phyloP scores from a whole-genome alignment of 2,113 vertebrate genomes.

The Trinectes maculatus region DNA sequence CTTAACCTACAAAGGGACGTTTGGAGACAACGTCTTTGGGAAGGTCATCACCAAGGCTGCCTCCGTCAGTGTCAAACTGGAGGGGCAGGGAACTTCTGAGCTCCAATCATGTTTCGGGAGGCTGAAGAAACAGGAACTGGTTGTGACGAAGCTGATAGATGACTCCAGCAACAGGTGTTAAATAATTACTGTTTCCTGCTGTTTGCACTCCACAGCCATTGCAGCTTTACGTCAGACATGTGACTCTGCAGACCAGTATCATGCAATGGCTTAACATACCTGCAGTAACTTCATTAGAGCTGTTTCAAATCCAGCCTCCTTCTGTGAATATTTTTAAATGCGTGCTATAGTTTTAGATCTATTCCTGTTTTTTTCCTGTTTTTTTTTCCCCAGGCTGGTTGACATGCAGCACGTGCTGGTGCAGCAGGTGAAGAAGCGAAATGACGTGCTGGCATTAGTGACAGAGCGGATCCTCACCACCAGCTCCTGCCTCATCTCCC shows the following conservation, averaged over 20 bases:
- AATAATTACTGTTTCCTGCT: neutral
- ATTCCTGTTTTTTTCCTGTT: too few relatives aligned
- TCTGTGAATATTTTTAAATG: neutral
- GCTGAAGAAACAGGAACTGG: constrained; percentile 88
- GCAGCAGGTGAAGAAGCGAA: constrained; percentile 82
- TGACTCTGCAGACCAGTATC: neutral
- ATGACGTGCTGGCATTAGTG: constrained; percentile 85
- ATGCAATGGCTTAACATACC: neutral
- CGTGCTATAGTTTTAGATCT: neutral
- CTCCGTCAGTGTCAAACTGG: constrained; percentile 65
- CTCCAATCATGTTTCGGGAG: constrained; percentile 87
- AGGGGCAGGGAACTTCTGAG: constrained; percentile 77
- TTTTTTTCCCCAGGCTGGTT: constrained; percentile 73
- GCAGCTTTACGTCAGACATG: neutral
- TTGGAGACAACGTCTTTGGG: constrained; percentile 72
- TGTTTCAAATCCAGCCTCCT: too few relatives aligned
- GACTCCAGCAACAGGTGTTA: constrained; percentile 83
- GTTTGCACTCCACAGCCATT: neutral
- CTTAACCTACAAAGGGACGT: constrained; percentile 85
- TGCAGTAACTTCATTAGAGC: too few relatives aligned
- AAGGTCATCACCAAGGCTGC: constrained; percentile 70
- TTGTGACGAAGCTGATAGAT: constrained; percentile 85
- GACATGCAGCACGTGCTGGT: constrained; percentile 84
- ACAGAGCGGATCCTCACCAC: constrained; percentile 90
- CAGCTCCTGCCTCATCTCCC: constrained; percentile 79